Evolutionary conservation across 2,888 invertebrate species (phyloP), one percentile per base, ranked within the genome.

Genomic region (Podabrus alpinus): DNA sequence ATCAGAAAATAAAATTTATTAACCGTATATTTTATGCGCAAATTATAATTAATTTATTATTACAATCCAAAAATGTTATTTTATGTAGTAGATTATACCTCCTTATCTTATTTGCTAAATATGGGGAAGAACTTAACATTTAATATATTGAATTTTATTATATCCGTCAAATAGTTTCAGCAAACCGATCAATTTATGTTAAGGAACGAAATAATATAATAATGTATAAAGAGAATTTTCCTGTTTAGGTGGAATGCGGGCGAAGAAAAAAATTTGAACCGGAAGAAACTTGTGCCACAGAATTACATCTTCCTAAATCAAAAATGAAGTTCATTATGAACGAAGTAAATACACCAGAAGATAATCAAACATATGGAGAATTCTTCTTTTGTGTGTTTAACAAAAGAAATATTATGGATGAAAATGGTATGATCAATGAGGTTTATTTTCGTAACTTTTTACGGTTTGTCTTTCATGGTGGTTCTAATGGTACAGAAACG

Each of bases 241-340:
- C 0, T 59, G 21, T 62, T 61, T 64, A 72, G 72, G 15, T 45
- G 19, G 68, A 72, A 21, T 59, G 60, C 9, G 19, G 29, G 3
- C 3, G 21, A 15, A 45, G 15, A 15, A 71, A 19, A 29, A 15
- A 67, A 45, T 73, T 64, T n/a, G 68, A 66, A 4, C 19, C 73
- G 1, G 73, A 73, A 66, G 69, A 73, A 17, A 66, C 21, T 0
- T 73, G 73, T 60, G 69, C 73, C 0, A 25, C 59, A 1, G 73
- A 73, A 59, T 19, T 73, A n/a, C 11, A 59, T 11, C 21, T 73
- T 15, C 62, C 15, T 11, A 21, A 69, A 11, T n/a, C 15, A 11
- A 62, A 69, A 69, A 73, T 73, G 73, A 73, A 73, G 17, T 64
- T 15, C 11, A n/a, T 73, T 9, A 17, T 73, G 9, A 73, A 73